phyloP scores from a whole-genome alignment of 1,140 invertebrate species.

The Colletes latitarsis region DNA sequence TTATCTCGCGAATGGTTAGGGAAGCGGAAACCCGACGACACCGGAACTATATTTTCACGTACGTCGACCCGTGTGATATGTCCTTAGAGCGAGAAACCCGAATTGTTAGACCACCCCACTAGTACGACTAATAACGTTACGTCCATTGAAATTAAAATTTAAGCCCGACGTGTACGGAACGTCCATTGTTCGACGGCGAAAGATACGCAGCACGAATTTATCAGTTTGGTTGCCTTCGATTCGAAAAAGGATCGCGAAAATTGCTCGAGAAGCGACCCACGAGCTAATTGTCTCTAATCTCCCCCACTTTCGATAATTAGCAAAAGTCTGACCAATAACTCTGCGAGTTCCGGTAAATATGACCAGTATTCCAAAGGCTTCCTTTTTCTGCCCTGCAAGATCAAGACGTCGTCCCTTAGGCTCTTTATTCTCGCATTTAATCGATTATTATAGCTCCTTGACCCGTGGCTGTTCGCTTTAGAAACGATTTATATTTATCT shows the following conservation, averaged over 20 bases:
- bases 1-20: conserved; percentile 47
- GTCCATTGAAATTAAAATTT: too few relatives aligned
- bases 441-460: conserved; percentile 8
- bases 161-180: too few relatives aligned
- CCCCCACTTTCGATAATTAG: too few relatives aligned
- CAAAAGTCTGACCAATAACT: not conserved
- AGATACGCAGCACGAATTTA: not conserved
- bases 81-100: conserved; percentile 11
- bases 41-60: conserved; percentile 40
- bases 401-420: not conserved
- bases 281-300: not conserved
- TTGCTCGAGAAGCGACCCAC: too few relatives aligned
- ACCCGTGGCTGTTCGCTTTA: conserved; percentile 23
- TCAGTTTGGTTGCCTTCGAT: too few relatives aligned
- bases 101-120: conserved; percentile 6
- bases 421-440: not conserved
- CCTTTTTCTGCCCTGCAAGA: not conserved
- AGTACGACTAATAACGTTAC: conserved; percentile 8
- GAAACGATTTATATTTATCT: not conserved
- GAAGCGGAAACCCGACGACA: conserved; percentile 40
- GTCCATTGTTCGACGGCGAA: too few relatives aligned
- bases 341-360: not conserved
- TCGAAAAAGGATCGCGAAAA: too few relatives aligned
- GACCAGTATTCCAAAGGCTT: not conserved
- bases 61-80: conserved; percentile 33